A percentile compares a stretch with the other conserved stretches of the same genome.
Conservation (phyloP, 2,113 vertebrate species). For the Hemiprocne comata region DNA sequence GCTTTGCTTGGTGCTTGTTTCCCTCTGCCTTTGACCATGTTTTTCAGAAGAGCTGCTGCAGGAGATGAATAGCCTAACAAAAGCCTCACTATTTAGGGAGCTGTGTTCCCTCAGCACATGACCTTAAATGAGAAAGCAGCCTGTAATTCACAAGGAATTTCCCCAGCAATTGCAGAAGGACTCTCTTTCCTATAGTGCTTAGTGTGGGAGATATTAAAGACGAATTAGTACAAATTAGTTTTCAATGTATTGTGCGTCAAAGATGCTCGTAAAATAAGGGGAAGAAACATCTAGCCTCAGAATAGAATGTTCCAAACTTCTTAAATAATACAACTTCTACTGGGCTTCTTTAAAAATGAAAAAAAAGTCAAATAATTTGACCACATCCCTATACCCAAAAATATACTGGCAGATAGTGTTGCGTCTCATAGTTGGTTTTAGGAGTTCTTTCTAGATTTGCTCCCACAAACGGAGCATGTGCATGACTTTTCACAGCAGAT, state of each 20-base stretch:
- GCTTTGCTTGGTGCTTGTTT: slow-evolving; percentile 61
- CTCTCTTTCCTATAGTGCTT: slow-evolving; percentile 55
- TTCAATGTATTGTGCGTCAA: not conserved
- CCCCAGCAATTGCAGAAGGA: slow-evolving; percentile 26
- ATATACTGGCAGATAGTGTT: not conserved
- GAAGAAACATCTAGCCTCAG: not conserved
- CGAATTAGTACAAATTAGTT: not conserved
- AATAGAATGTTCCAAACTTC: not conserved
- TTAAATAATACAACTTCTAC: not conserved
- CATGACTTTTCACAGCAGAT: not conserved
- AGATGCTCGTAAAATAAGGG: not conserved
- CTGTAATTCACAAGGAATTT: slow-evolving; percentile 71
- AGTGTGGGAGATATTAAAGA: slow-evolving; percentile 40
- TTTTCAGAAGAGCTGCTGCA: slow-evolving; percentile 68
- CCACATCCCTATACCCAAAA: not conserved
- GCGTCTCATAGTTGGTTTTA: not conserved
- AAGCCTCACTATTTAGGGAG: slow-evolving; percentile 66
- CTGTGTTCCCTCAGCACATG: slow-evolving; percentile 67
- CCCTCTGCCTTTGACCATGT: slow-evolving; percentile 64
- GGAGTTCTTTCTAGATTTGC: not conserved
- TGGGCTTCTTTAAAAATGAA: not conserved
- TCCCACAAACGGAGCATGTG: not conserved
- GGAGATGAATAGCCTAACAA: slow-evolving; percentile 70
- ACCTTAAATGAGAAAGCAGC: slow-evolving; percentile 72
- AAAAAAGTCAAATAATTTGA: not conserved